phyloP scores from a whole-genome alignment of 1,140 invertebrate species.

The Leptinotarsa lineolata region DNA sequence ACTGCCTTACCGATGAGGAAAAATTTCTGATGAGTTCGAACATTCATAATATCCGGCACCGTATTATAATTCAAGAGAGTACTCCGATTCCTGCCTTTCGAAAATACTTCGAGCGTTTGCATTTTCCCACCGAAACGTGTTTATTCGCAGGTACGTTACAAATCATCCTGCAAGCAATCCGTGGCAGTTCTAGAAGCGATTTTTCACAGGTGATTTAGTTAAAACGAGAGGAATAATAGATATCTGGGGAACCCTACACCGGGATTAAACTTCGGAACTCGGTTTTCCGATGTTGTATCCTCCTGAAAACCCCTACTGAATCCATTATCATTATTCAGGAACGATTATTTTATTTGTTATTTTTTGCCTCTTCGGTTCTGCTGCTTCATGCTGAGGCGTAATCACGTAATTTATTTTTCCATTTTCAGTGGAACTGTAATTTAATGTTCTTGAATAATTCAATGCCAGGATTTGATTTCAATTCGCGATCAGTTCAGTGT shows the following conservation, averaged over 20 bases:
- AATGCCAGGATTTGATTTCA: too few relatives aligned
- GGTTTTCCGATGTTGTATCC: constrained; percentile 27
- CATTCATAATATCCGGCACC: neutral
- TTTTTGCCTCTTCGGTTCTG: neutral
- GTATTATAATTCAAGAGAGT: neutral
- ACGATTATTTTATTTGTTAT: constrained; percentile 39
- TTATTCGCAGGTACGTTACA: constrained; percentile 38
- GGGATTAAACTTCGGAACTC: constrained; percentile 38
- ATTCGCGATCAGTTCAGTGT: too few relatives aligned
- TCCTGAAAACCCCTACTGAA: constrained; percentile 31
- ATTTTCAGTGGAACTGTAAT: constrained; percentile 1
- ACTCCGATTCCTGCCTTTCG: neutral
- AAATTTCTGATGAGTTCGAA: neutral
- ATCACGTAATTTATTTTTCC: constrained; percentile 4
- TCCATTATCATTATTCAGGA: constrained; percentile 41
- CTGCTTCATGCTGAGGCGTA: neutral
- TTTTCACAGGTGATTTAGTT: constrained; percentile 50
- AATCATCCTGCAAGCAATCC: constrained; percentile 44
- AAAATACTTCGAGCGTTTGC: constrained; percentile 6
- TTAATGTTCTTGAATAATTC: neutral
- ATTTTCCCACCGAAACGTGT: constrained; percentile 31
- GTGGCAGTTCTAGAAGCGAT: constrained; percentile 42
- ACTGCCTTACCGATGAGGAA: too few relatives aligned
- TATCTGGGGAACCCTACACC: constrained; percentile 37
- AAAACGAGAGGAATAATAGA: constrained; percentile 45